Evolutionary conservation across 2,797 vertebrate species (phyloP).

Genomic region (Urophycis tenuis): DNA sequence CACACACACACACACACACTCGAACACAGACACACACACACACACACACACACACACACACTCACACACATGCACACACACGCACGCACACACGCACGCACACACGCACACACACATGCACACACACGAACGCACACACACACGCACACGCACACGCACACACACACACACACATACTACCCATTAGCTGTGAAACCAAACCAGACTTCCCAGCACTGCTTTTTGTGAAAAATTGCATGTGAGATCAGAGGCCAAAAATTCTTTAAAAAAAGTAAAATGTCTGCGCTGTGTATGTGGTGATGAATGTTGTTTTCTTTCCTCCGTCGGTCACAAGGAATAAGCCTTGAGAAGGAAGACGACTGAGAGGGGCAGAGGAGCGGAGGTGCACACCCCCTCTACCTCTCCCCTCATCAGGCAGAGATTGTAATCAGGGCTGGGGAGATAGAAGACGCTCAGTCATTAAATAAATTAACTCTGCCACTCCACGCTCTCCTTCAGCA

Average conservation of each 20-base stretch:
- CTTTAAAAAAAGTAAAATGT: not conserved
- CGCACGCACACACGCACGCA: too few relatives aligned
- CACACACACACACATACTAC: constrained; percentile 22
- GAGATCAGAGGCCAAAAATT: constrained; percentile 29
- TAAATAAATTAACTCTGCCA: constrained; percentile 79
- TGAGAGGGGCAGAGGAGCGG: constrained; percentile 40
- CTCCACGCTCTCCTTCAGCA: constrained; percentile 66
- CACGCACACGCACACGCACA: too few relatives aligned
- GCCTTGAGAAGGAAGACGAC: constrained; percentile 8
- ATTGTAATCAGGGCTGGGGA: constrained; percentile 75
- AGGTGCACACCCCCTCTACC: constrained; percentile 64
- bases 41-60: too few relatives aligned
- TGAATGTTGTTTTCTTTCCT: constrained; percentile 12
- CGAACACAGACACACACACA: constrained; percentile 12
- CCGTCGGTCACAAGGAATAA: constrained; percentile 27
- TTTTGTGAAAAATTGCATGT: constrained; percentile 27
- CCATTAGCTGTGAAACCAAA: constrained; percentile 47
- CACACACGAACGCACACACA: not conserved
- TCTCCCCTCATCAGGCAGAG: constrained; percentile 71
- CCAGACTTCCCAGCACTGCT: constrained; percentile 33
- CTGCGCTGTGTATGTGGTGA: not conserved
- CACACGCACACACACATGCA: too few relatives aligned
- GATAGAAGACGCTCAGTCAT: constrained; percentile 75
- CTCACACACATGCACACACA: too few relatives aligned
- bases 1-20: constrained; percentile 11